Evolutionary conservation across 2,113 vertebrate genomes (phyloP).

Genomic region (Martes martes): DNA sequence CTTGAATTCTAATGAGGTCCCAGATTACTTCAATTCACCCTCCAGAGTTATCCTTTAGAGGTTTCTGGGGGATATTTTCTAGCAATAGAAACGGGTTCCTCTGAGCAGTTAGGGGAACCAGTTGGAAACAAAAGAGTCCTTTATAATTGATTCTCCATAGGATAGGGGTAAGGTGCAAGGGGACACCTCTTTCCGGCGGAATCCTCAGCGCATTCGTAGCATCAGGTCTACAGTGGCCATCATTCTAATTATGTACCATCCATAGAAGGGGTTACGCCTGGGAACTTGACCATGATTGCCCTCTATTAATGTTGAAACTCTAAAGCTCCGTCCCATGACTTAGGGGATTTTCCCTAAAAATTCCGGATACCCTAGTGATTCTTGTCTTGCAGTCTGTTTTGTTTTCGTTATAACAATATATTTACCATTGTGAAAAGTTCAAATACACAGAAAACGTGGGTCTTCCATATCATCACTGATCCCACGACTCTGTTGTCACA

Average conservation of each 20-base stretch:
- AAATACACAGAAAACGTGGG: neutral
- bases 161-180: accelerated
- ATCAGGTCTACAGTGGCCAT: accelerated
- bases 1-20: neutral
- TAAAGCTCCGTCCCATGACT: neutral
- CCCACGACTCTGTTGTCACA: neutral
- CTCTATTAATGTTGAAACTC: neutral
- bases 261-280: neutral
- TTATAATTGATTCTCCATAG: neutral
- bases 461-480: neutral
- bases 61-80: neutral
- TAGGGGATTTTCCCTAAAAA: neutral
- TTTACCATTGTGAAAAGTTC: neutral
- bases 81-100: neutral
- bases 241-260: neutral
- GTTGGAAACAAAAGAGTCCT: neutral
- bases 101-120: neutral
- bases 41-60: neutral
- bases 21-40: neutral
- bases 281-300: neutral
- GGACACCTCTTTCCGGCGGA: neutral
- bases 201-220: too few relatives aligned
- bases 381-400: neutral
- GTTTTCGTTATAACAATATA: neutral
- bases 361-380: neutral